Base-by-base conservation (phyloP, 2,113 vertebrate genomes). In the Eleginops maclovinus region DNA sequence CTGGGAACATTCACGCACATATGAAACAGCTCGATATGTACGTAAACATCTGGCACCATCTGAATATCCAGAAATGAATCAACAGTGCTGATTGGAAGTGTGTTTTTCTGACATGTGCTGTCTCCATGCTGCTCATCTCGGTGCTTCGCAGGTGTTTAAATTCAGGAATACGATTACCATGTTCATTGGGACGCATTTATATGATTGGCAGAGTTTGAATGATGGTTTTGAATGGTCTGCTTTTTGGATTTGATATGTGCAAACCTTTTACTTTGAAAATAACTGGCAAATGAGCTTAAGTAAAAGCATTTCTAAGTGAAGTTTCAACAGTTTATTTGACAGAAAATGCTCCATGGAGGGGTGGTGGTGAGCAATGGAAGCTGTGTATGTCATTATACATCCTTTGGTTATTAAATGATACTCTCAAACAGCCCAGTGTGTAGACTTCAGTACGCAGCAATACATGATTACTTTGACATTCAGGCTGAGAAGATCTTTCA, bases 31-130 rank as follows among this genome's bases (percentile, higher is more conserved):
- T 2, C 47, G 56, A 55, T 72, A 9, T 79, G 69, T 70, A 72
- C 47, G 80, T 79, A 80, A 87, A 89, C 87, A 91, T 84, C 87
- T 90, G 85, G 71, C 79, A 47, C 56, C 5, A 5, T 46, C 66
- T 60, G 66, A 72, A 71, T 70, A 69, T 81, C 50, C 75, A 85
- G 77, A 22, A 72, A 73, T 59, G 74, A 83, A 84, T 81, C 85
- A 84, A 78, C 69, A 58, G 61, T 65, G 62, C 56, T 54, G 68
- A 61, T 79, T 31, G 5, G 28, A 44, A 50, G 69, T 67, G 12
- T 77, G 66, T 77, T 61, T 77, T 24, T 78, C 75, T 70, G 83
- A 64, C 36, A 79, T 74, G 81, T 78, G 88, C 47, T 85, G 75
- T 75, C 12, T 82, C 65, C 53, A 51, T 66, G 11, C 62, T 63